Evolutionary conservation across 1,140 invertebrate genomes (phyloP), one percentile per base, ranked within the genome.

Genomic region (Solenopsis invicta): DNA sequence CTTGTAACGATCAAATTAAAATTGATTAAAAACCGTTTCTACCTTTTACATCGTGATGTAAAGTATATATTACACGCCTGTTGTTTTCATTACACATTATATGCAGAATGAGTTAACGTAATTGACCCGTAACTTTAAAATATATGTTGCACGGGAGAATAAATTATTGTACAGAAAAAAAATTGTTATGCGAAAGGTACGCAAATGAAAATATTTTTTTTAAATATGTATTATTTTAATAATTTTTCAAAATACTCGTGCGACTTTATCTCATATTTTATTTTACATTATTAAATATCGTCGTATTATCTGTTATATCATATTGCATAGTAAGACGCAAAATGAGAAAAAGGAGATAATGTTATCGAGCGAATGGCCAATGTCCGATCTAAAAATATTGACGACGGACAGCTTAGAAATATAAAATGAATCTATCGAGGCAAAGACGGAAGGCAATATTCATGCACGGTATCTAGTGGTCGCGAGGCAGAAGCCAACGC

Each of bases 401-500:
- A 82, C 72, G 80, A 69, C 45, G 77, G 62, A 21, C 67, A 61
- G 48, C 61, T 62, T 61, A 56, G 18, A 66, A 48, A 61, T 71
- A 56, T n/a, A 74, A 74, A 74, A 84, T 4, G 48, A 56, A 76
- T 67, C 13, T 76, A 87, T 76, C 52, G 52, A 41, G 62, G n/a
- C 59, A 13, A 13, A 48, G 80, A 84, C 75, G 67, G 80, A 21
- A n/a, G 45, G 69, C 48, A 81, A 75, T 77, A 84, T 85, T 48
- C 69, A 75, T 88, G 56, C 72, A 81, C 59, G 37, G 59, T 67
- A 56, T 56, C 21, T 2, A n/a, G 34, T n/a, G 50, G 24, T 34
- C 41, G 12, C 34, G 29, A 50, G 8, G 78, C 24, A 21, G 64
- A 69, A 75, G 69, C 18, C 88, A 89, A 87, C 88, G 77, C 16